These are phyloP conservation scores for Cirrhinus mrigala DNA, from an alignment of 2,797 vertebrate species.

Conservation along the genomic window DNA sequence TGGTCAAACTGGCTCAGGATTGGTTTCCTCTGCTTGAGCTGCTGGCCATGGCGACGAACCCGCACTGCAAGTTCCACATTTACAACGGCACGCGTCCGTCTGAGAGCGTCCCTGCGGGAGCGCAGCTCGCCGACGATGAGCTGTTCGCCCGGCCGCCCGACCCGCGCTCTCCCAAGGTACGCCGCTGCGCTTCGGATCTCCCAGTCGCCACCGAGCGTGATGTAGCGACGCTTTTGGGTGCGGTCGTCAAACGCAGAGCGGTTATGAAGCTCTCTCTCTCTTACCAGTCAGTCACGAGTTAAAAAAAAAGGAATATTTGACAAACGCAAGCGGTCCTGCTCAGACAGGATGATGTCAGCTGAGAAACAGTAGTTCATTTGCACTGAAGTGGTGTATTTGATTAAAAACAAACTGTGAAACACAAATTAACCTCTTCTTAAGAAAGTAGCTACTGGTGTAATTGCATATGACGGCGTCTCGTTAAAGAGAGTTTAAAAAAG, in stretches of 20 bases:
- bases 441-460: neutral
- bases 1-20: conserved; percentile 98
- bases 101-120: conserved; percentile 93
- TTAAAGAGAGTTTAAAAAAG: too few species aligned
- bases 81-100: conserved; percentile 98
- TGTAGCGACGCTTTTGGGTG: neutral
- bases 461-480: neutral
- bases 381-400: neutral
- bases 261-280: neutral
- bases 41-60: conserved; percentile 98
- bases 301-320: neutral
- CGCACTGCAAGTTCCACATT: conserved; percentile 99
- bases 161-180: conserved; percentile 95
- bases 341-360: neutral
- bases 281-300: neutral
- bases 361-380: neutral
- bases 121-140: conserved; percentile 94
- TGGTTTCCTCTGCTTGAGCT: conserved; percentile 99
- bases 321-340: neutral
- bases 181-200: neutral
- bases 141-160: conserved; percentile 96
- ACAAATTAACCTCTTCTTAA: neutral
- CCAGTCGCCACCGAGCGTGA: neutral
- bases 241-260: too few species aligned
- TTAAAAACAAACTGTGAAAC: neutral